Base-by-base conservation (phyloP, 2,888 invertebrate species). In the Pomacea canaliculata region DNA sequence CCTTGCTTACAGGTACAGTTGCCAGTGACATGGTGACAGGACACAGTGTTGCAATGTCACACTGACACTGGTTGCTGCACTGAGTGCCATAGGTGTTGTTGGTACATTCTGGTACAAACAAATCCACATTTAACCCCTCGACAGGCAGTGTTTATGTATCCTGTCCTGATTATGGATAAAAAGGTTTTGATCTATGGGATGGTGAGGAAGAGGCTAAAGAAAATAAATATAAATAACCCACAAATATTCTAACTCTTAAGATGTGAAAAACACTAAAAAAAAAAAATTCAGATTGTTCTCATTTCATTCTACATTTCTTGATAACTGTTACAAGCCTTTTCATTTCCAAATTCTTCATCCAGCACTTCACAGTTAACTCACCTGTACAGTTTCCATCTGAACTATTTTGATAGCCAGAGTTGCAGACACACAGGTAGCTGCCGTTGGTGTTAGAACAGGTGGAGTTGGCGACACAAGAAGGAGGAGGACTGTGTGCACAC, bases 371-470 rank as follows among this genome's bases (percentile, higher is more conserved):
- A 37, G 37, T 5, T 37, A 37, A 37, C 37, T 23, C 19, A 63
- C 63, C 63, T 70, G 69, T 12, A 27, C 46, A 46, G 13, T 51
- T 51, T 51, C 19, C 23, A 27, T 19, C 23, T 56, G 56, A 49
- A 49, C 7, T 8, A 12, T 23, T 63, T 12, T 23, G 12, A 60
- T 46, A 71, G 23, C 80, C 81, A 37, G 8, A 3, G n/a, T 19
- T n/a, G 73, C 81, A 82, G 13, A 71, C 67, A 51, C 82, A 82
- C 12, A 51, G 69, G 71, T 78, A 83, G 27, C 75, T 76, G 5
- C 83, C 80, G 13, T 70, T 66, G 18, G 77, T 80, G 71, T 82
- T 76, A 13, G 23, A 72, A 67, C 82, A 82, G 19, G 18, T 76
- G 1, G 78, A 78, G 51, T 78, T 76, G 71, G 80, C 78, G 19